phyloP scores from a whole-genome alignment of 2,113 vertebrate genomes.

The Cinclus cinclus region DNA sequence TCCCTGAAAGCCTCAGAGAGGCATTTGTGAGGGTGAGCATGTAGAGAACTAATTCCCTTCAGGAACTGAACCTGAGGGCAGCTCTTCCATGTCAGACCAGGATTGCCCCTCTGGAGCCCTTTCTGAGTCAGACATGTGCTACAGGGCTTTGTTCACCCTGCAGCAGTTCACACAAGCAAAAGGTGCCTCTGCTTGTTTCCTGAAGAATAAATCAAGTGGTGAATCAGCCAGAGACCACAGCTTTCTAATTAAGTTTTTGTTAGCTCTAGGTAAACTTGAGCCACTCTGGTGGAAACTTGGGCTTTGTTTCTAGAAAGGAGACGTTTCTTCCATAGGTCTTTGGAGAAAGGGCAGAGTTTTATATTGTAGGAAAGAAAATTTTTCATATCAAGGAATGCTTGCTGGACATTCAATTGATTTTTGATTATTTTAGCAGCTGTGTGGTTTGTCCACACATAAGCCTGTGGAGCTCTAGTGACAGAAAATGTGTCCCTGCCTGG shows the following conservation, averaged over 20 bases:
- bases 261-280: neutral
- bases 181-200: conserved; percentile 5
- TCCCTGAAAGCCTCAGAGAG: conserved; percentile 6
- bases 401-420: neutral
- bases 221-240: conserved; percentile 29
- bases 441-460: neutral
- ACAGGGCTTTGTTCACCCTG: neutral
- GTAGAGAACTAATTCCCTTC: neutral
- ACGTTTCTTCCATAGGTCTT: neutral
- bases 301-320: neutral
- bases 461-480: neutral
- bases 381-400: neutral
- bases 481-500: accelerated
- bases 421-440: neutral
- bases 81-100: neutral
- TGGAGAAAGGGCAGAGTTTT: neutral
- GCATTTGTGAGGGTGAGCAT: neutral
- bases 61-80: conserved; percentile 31
- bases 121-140: conserved; percentile 3
- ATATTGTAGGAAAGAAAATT: neutral
- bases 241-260: conserved; percentile 33
- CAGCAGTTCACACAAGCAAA: neutral
- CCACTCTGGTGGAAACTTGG: neutral
- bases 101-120: neutral
- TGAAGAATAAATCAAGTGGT: neutral